phyloP scores from a whole-genome alignment of 2,113 vertebrate species.

The Archocentrus centrarchus region DNA sequence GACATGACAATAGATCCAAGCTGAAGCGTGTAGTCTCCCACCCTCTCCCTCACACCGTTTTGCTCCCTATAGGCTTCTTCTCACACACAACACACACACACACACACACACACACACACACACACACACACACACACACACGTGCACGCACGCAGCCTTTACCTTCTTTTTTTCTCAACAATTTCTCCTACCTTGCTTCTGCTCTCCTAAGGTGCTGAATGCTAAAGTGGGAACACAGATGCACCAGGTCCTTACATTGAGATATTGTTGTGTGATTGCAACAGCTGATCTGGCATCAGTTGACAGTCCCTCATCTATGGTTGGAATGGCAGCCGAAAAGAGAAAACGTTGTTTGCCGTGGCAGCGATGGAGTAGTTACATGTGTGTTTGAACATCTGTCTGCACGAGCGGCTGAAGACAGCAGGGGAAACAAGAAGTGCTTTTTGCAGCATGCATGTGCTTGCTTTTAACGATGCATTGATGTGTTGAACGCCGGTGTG shows the following conservation, averaged over 20 bases:
- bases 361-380: constrained; percentile 22
- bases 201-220: constrained; percentile 38
- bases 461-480: neutral
- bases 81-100: neutral
- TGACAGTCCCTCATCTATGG: constrained; percentile 41
- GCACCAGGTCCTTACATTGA: constrained; percentile 22
- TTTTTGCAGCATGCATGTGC: neutral
- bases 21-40: constrained; percentile 20
- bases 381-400: neutral
- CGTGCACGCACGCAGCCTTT: neutral
- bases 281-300: constrained; percentile 26
- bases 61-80: constrained; percentile 20
- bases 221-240: constrained; percentile 36
- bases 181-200: neutral
- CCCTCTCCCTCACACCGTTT: too few species aligned
- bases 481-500: constrained; percentile 8
- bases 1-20: constrained; percentile 74
- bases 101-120: too few species aligned
- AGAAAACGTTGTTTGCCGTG: constrained; percentile 44
- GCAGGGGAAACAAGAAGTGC: neutral
- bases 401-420: constrained; percentile 5
- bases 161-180: neutral
- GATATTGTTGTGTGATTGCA: constrained; percentile 27
- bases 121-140: neutral
- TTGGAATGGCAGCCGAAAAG: neutral